A percentile compares a stretch with the other conserved stretches of the same genome.
Evolutionary conservation across 2,113 vertebrate species (phyloP).

Genomic region (Galbula dea): DNA sequence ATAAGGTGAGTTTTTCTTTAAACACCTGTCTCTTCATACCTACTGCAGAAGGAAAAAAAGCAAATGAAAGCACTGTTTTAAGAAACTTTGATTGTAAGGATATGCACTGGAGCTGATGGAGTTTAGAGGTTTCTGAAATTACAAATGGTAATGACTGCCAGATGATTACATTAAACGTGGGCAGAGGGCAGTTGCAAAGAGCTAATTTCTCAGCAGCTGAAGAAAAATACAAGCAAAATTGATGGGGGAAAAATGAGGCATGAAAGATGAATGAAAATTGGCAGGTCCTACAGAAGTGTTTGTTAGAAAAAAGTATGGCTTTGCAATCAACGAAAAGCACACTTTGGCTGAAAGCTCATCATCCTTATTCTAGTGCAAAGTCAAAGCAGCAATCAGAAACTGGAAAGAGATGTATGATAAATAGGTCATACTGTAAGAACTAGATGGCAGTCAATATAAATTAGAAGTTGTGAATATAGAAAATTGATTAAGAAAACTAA

Average conservation of each 20-base stretch:
- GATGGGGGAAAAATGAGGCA: conserved; percentile 8
- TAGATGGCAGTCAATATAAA: conserved; percentile 8
- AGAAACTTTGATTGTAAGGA: conserved; percentile 3
- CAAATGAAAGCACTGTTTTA: neutral
- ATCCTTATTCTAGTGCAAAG: conserved; percentile 29
- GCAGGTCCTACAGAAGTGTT: conserved; percentile 1
- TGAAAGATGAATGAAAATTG: conserved; percentile 29
- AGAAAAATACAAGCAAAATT: conserved; percentile 30
- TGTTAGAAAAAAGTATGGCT: neutral
- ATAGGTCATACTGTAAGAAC: neutral
- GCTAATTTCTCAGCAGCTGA: conserved; percentile 33
- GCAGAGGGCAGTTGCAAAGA: conserved; percentile 44
- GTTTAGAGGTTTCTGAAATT: conserved; percentile 46
- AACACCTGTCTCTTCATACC: neutral
- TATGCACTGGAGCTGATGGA: neutral
- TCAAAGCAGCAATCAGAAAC: conserved; percentile 48
- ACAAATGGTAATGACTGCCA: neutral
- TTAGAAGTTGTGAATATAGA: neutral
- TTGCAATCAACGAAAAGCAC: conserved; percentile 30
- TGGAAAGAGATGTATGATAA: neutral
- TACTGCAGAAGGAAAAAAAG: neutral
- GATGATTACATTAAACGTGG: conserved; percentile 39
- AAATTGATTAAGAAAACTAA: conserved; percentile 3
- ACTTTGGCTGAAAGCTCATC: conserved; percentile 36
- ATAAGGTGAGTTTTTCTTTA: neutral